These are phyloP conservation scores for Ficedula albicollis DNA, from an alignment of 2,797 vertebrate species.

Conservation along the genomic window DNA sequence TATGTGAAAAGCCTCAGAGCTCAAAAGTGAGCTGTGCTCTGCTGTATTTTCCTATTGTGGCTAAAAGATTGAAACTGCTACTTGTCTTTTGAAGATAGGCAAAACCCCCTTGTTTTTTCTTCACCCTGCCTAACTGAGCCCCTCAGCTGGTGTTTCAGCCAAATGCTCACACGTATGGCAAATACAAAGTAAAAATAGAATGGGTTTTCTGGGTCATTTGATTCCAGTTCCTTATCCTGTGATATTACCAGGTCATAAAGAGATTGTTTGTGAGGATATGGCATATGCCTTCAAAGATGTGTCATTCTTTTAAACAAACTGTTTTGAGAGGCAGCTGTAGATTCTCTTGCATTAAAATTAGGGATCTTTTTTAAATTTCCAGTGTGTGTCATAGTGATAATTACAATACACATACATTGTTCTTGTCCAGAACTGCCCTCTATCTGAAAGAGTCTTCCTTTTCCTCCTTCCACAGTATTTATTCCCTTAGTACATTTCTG, in stretches of 20 bases:
- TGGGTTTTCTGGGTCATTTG: constrained; percentile 19
- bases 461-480: not conserved
- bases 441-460: not conserved
- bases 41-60: not conserved
- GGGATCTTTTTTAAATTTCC: not conserved
- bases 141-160: not conserved
- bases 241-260: not conserved
- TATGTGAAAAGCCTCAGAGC: not conserved
- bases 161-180: not conserved
- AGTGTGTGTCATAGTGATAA: not conserved
- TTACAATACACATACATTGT: rapidly evolving
- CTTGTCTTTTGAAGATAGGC: not conserved
- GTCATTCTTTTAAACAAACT: not conserved
- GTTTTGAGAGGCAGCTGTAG: not conserved
- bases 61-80: not conserved
- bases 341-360: not conserved
- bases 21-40: not conserved
- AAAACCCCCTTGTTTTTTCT: not conserved
- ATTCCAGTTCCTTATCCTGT: not conserved
- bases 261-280: not conserved
- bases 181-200: not conserved
- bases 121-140: not conserved
- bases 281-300: not conserved
- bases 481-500: not conserved
- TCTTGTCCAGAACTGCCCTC: not conserved